phyloP scores from a whole-genome alignment of 2,797 vertebrate species.

The Tapirus indicus region DNA sequence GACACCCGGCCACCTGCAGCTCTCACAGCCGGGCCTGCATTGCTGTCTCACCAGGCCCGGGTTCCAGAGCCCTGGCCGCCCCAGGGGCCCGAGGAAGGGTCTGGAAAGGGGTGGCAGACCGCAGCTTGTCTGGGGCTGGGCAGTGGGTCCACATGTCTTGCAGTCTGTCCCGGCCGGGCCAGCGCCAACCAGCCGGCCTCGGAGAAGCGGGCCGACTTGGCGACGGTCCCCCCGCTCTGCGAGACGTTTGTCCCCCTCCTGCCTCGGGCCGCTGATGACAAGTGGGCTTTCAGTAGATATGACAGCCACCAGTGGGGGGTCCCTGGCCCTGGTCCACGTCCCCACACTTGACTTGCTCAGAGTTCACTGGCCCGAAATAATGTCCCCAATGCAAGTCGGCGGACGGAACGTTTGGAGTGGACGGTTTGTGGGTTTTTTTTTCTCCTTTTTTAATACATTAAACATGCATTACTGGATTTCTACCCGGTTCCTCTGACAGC shows the following conservation, averaged over 20 bases:
- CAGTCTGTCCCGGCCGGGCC: constrained; percentile 76
- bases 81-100: neutral
- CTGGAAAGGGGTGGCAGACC: constrained; percentile 62
- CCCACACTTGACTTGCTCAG: constrained; percentile 91
- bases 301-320: constrained; percentile 90
- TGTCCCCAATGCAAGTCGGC: constrained; percentile 89
- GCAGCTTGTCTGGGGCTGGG: constrained; percentile 69
- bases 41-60: fast-evolving
- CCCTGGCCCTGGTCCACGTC: constrained; percentile 88
- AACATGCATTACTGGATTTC: constrained; percentile 91
- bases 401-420: constrained; percentile 88
- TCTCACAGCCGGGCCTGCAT: fast-evolving
- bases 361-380: constrained; percentile 91
- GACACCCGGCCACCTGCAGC: fast-evolving
- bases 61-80: neutral
- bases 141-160: constrained; percentile 73
- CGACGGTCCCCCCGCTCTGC: constrained; percentile 72
- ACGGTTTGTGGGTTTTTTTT: constrained; percentile 68
- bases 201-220: constrained; percentile 80
- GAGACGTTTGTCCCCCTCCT: constrained; percentile 85
- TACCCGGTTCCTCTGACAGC: constrained; percentile 88
- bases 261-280: constrained; percentile 86
- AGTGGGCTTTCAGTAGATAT: constrained; percentile 90
- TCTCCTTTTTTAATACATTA: constrained; percentile 85
- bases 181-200: constrained; percentile 77